These are phyloP conservation scores for Dicrurus megarhynchus DNA, from an alignment of 2,113 vertebrate genomes.

Conservation along the genomic window DNA sequence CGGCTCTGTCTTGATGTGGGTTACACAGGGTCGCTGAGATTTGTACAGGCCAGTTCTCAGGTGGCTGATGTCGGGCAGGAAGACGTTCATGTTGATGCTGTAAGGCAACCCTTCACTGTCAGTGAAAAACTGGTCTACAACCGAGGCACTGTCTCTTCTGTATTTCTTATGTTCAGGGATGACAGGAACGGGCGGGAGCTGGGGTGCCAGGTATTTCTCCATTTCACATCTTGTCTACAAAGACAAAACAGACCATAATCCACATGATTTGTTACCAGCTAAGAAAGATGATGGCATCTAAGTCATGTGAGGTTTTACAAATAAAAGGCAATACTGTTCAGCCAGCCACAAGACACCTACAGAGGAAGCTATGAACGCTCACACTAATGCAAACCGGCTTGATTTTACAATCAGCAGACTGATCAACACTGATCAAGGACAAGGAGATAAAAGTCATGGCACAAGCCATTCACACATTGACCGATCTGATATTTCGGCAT, in stretches of 20 bases:
- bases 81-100: conserved; percentile 95
- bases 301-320: neutral
- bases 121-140: conserved; percentile 89
- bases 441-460: neutral
- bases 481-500: neutral
- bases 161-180: conserved; percentile 83
- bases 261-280: neutral
- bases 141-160: conserved; percentile 83
- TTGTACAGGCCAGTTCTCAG: conserved; percentile 89
- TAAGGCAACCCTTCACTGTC: conserved; percentile 87
- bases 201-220: conserved; percentile 87
- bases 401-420: neutral
- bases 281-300: neutral
- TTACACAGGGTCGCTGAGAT: conserved; percentile 79
- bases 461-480: neutral
- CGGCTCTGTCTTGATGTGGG: conserved; percentile 90
- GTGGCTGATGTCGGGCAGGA: conserved; percentile 88
- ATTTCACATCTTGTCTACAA: conserved; percentile 91
- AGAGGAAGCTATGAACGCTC: neutral
- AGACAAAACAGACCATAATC: conserved; percentile 19
- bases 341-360: neutral
- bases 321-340: neutral
- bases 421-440: neutral
- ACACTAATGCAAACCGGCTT: neutral
- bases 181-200: conserved; percentile 73